Percentiles rank a stretch among this genome's conserved stretches.
phyloP scores from a whole-genome alignment of 2,797 vertebrate species.

The Chanos chanos region DNA sequence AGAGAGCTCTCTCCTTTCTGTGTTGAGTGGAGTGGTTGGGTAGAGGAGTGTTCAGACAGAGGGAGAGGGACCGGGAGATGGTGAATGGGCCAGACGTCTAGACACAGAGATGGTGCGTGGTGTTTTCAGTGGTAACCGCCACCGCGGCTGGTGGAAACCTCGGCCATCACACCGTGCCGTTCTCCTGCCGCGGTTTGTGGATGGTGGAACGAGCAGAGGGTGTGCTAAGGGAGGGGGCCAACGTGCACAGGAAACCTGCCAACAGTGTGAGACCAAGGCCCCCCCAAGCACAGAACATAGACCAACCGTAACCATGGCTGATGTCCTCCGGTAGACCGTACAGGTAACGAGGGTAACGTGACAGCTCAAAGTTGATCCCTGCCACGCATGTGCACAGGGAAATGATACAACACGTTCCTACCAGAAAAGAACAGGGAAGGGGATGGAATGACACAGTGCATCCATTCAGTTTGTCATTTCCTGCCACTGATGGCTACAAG shows the following conservation, averaged over 20 bases:
- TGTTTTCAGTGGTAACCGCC: neutral
- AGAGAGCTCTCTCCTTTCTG: too few relatives aligned
- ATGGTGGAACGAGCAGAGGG: slow-evolving; percentile 73
- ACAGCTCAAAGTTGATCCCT: slow-evolving; percentile 92
- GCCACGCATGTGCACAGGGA: slow-evolving; percentile 93
- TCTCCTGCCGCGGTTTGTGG: slow-evolving; percentile 91
- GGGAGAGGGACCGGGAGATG: slow-evolving; percentile 49
- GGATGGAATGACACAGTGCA: neutral
- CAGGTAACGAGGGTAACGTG: slow-evolving; percentile 88
- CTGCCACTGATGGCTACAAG: too few relatives aligned
- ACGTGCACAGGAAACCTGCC: slow-evolving; percentile 90
- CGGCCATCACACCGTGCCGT: slow-evolving; percentile 86
- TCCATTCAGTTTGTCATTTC: too few relatives aligned
- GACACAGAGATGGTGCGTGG: slow-evolving; percentile 29
- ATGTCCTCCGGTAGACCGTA: slow-evolving; percentile 93
- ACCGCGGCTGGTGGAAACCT: slow-evolving; percentile 51
- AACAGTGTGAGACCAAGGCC: slow-evolving; percentile 90
- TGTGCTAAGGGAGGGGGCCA: slow-evolving; percentile 88
- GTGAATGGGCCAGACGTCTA: slow-evolving; percentile 54
- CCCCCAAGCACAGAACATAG: slow-evolving; percentile 97
- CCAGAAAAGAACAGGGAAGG: slow-evolving; percentile 32
- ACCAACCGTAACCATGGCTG: slow-evolving; percentile 96
- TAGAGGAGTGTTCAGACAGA: slow-evolving; percentile 39
- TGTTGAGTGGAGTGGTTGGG: too few relatives aligned
- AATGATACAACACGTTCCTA: slow-evolving; percentile 95